Evolutionary conservation across 2,888 invertebrate genomes (phyloP), one percentile per base, ranked within the genome.

Genomic region (Gerris lacustris): DNA sequence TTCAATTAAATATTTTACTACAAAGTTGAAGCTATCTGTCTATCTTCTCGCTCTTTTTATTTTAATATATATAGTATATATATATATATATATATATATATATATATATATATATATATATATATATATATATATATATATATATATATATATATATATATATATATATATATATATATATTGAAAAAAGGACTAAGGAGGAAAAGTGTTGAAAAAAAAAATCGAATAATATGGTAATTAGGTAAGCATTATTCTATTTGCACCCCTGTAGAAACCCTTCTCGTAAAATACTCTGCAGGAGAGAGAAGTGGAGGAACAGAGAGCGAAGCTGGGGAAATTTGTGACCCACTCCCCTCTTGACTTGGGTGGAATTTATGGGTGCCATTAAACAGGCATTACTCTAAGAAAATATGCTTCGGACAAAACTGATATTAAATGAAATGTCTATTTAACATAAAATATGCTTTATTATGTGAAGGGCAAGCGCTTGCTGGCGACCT

Each of bases 161-260:
- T 31, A 31, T 4, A 31, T 31, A 31, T 31, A 31, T 31, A 31
- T 31, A 31, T 31, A 31, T 4, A 31, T 31, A 31, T 31, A 31
- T 31, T 31, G 31, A 31, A 31, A 31, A 55, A 55, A 4, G 55
- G 55, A 55, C 55, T 55, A 55, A 55, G 55, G 5, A 55, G 15
- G 1, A 55, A 55, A 15, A 15, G 5, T 11, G 15, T 15, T 55
- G 2, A 55, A 5, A 11, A 55, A 55, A 55, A 55, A 55, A 55
- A 55, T 55, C 55, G 55, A 55, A 55, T 55, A 55, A 55, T 55
- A 55, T 55, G 55, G 11, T 55, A 55, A 55, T 55, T 55, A 55
- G 55, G 55, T 9, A 15, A 11, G 15, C 55, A 55, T 55, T 55
- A 55, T 55, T 55, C 55, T 15, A 55, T 55, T 55, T 55, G 55